A percentile compares a stretch with the other conserved stretches of the same genome.
phyloP scores from a whole-genome alignment of 2,113 vertebrate genomes.

The Smithornis capensis region DNA sequence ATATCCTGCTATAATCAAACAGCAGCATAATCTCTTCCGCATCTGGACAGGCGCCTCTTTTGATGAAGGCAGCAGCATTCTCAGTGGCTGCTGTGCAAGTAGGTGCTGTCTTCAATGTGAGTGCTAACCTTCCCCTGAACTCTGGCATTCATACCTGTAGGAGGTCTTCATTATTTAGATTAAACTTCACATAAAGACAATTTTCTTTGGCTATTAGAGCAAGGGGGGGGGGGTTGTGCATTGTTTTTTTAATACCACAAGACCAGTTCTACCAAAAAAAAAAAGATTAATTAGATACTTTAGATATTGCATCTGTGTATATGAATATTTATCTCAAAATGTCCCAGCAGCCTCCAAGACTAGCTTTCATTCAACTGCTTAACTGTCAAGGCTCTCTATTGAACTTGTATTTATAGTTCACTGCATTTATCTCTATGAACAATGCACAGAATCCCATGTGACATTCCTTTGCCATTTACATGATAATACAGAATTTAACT shows the following conservation, averaged over 20 bases:
- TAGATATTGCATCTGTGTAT: not conserved
- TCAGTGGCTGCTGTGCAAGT: not conserved
- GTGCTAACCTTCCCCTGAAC: not conserved
- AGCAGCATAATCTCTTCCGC: constrained; percentile 19
- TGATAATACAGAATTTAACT: constrained; percentile 57
- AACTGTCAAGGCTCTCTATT: constrained; percentile 63
- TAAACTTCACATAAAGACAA: not conserved
- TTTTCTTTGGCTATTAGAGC: not conserved
- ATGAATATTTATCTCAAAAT: not conserved
- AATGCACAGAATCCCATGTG: constrained; percentile 58
- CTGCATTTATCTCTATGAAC: constrained; percentile 59
- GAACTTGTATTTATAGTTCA: constrained; percentile 65
- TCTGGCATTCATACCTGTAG: not conserved
- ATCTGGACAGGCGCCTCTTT: constrained; percentile 16
- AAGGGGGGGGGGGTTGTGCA: not conserved
- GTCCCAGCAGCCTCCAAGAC: not conserved
- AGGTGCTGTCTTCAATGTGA: not conserved
- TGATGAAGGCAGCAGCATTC: not conserved
- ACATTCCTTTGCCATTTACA: constrained; percentile 45
- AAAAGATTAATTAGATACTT: not conserved
- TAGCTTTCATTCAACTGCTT: constrained; percentile 44
- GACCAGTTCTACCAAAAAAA: not conserved
- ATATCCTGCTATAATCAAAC: not conserved
- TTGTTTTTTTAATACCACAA: not conserved
- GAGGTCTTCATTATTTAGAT: not conserved